phyloP scores from a whole-genome alignment of 2,797 vertebrate species.

The Clarias fuscus region DNA sequence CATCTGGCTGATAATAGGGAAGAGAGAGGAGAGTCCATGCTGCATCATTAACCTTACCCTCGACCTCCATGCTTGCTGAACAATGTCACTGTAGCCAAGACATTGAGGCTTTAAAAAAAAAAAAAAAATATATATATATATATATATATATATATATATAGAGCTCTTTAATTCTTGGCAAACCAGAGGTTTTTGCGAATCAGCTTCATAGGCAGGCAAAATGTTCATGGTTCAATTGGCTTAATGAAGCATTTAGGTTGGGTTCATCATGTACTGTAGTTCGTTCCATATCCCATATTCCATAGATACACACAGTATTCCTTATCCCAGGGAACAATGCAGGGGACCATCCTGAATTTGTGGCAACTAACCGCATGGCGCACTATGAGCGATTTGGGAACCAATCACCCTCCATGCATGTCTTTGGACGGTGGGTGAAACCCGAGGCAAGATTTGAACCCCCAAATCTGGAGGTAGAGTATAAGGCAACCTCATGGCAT shows the following conservation, averaged over 20 bases:
- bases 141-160: slow-evolving; percentile 44
- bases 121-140: too few relatives aligned
- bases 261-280: background rate
- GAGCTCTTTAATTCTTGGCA: slow-evolving; percentile 52
- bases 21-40: slow-evolving; percentile 48
- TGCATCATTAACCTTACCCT: slow-evolving; percentile 63
- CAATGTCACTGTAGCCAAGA: slow-evolving; percentile 64
- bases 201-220: background rate
- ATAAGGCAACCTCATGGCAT: too few relatives aligned
- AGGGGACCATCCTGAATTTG: too few relatives aligned
- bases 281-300: too few relatives aligned
- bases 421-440: too few relatives aligned
- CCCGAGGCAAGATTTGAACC: too few relatives aligned
- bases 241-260: background rate
- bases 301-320: too few relatives aligned
- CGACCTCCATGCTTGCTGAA: slow-evolving; percentile 49
- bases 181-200: slow-evolving; percentile 21
- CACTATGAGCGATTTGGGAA: too few relatives aligned
- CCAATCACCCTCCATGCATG: too few relatives aligned
- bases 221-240: background rate
- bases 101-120: slow-evolving; percentile 49
- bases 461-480: too few relatives aligned
- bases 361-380: too few relatives aligned
- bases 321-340: too few relatives aligned
- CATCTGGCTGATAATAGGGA: slow-evolving; percentile 53